phyloP scores from a whole-genome alignment of 2,113 vertebrate genomes.

The Aspidoscelis tigris region DNA sequence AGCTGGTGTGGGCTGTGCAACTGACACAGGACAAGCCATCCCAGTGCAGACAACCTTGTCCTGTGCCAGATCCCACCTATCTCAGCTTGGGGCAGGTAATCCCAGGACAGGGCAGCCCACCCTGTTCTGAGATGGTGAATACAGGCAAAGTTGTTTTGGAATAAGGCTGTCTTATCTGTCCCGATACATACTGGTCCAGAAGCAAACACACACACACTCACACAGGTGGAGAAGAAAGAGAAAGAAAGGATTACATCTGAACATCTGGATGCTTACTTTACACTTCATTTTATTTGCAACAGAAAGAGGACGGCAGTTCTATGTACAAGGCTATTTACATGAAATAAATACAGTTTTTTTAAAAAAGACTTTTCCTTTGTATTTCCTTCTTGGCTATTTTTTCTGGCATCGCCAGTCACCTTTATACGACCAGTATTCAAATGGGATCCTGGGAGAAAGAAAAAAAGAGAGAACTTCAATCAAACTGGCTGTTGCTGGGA shows the following conservation, averaged over 20 bases:
- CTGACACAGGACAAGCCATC: too few species aligned
- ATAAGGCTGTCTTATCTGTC: neutral
- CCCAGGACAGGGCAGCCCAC: too few species aligned
- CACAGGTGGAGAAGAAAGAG: too few species aligned
- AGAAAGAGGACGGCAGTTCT: neutral
- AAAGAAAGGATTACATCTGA: too few species aligned
- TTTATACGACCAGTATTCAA: slow-evolving; percentile 50
- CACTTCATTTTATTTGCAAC: slow-evolving; percentile 17
- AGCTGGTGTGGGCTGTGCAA: too few species aligned
- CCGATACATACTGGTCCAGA: neutral
- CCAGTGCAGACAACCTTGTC: too few species aligned
- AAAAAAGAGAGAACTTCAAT: neutral
- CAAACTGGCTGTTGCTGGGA: fast-evolving
- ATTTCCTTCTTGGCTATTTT: neutral
- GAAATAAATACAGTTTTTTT: neutral
- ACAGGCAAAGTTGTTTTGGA: too few species aligned
- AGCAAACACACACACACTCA: too few species aligned
- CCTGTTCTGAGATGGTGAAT: too few species aligned
- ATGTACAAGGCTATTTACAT: slow-evolving; percentile 12
- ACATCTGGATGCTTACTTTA: neutral
- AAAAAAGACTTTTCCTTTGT: neutral
- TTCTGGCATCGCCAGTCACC: slow-evolving; percentile 58
- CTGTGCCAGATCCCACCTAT: too few species aligned
- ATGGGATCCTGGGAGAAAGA: slow-evolving; percentile 15
- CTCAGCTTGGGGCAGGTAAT: too few species aligned